Evolutionary conservation across 2,888 invertebrate genomes (phyloP), one percentile per base, ranked within the genome.

Genomic region (Aspidiotus destructor): DNA sequence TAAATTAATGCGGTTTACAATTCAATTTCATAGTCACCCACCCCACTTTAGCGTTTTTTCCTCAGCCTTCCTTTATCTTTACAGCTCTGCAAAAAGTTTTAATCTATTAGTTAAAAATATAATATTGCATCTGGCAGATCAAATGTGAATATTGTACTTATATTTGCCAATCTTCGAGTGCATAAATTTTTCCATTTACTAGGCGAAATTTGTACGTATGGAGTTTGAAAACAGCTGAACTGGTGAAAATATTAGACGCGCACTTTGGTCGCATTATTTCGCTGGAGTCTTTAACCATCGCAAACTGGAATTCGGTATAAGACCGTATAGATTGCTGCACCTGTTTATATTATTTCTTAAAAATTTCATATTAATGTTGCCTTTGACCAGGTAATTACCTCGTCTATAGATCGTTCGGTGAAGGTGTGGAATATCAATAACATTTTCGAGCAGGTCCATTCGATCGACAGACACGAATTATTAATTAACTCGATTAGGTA

Each of bases 381-480:
- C 28, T 28, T 28, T 28, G 28, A 28, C 28, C 16, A 90, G 77
- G 87, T 96, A 7, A 92, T 98, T 61, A 97, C 98, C 0, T 95
- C 97, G 0, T 97, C 97, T 0, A 95, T 98, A 62, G 98, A 99
- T 78, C 84, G 97, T 70, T 94, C 95, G 0, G 96, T 98, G 8
- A 98, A 98, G 82, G 94, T 97, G 7, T 98, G 98, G 98, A 98
- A 98, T 77, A 94, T 99, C 69, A 95, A 97, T 77, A 98, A 98
- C 77, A 97, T 98, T 72, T 94, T 96, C 75, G 97, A 98, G 76
- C 94, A 96, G 78, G 95, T 96, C 0, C 94, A 95, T 76, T 91
- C 92, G 54, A 95, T 98, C 72, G 93, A 96, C 75, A 81, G 96
- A 9, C 95, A 97, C 76, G 98, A 98, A 76, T 80, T 96, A 70